Percentiles rank a stretch among this genome's conserved stretches.
These are phyloP conservation scores for Axis porcinus DNA, from an alignment of 2,113 vertebrate genomes.

Conservation along the genomic window DNA sequence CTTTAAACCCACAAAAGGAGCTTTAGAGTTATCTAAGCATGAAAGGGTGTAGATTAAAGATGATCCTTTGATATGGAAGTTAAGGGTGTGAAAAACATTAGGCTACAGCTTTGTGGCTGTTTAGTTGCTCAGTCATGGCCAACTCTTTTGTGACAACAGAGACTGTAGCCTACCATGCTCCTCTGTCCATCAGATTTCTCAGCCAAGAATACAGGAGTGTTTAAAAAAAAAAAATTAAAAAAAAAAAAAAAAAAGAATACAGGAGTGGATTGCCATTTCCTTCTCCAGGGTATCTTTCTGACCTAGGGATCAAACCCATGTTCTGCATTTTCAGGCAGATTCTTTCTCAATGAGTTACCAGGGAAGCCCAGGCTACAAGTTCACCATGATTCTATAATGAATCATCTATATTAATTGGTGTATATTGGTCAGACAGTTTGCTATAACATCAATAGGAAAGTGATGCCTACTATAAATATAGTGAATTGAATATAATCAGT, in stretches of 20 bases:
- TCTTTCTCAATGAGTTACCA: background rate
- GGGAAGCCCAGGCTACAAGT: background rate
- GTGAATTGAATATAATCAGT: background rate
- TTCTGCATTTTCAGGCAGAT: background rate
- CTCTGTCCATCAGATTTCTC: background rate
- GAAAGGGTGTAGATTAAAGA: background rate
- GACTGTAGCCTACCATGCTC: background rate
- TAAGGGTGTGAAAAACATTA: background rate
- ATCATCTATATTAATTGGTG: background rate
- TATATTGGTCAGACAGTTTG: background rate
- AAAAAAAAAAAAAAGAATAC: too few relatives aligned
- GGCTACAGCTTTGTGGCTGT: background rate
- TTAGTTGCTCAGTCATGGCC: background rate
- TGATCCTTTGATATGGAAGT: background rate
- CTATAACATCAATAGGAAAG: background rate
- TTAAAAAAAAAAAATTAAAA: too few relatives aligned
- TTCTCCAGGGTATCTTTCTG: background rate
- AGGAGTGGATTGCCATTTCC: background rate
- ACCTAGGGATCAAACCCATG: background rate
- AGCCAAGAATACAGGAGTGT: background rate
- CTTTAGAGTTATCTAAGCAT: background rate
- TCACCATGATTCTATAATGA: background rate
- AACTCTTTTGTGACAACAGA: background rate
- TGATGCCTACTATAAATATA: background rate
- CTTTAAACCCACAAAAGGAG: background rate